phyloP scores from a whole-genome alignment of 2,888 invertebrate genomes.

The Hydrotaea diabolus region DNA sequence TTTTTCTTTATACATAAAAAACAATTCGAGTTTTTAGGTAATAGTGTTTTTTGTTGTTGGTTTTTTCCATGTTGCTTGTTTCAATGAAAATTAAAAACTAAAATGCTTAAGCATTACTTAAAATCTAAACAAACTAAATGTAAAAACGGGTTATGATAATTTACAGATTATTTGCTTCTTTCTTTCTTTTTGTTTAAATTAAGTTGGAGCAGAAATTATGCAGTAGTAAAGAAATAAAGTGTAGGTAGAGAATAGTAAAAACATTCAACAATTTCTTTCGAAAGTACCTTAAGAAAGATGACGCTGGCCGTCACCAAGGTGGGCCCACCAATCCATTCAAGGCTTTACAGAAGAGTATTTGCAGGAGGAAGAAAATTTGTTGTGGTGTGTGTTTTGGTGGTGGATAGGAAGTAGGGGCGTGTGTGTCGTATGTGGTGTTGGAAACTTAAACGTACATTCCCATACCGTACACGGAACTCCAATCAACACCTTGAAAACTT shows the following conservation, averaged over 20 bases:
- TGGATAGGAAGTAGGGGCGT: slow-evolving; percentile 1
- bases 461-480: slow-evolving; percentile 95
- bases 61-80: slow-evolving; percentile 39
- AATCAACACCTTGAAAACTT: slow-evolving; percentile 94
- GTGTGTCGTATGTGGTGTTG: neutral
- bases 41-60: slow-evolving; percentile 63
- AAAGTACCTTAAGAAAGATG: slow-evolving; percentile 26
- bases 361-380: slow-evolving; percentile 30
- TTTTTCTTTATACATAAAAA: slow-evolving; percentile 61
- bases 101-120: slow-evolving; percentile 59
- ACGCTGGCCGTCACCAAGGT: neutral
- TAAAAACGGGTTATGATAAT: slow-evolving; percentile 49
- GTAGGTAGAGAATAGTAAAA: slow-evolving; percentile 40
- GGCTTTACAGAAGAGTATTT: slow-evolving; percentile 47
- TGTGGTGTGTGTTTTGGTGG: neutral
- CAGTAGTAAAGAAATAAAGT: slow-evolving; percentile 20
- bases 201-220: slow-evolving; percentile 31
- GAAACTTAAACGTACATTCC: slow-evolving; percentile 89
- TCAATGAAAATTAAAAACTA: slow-evolving; percentile 53
- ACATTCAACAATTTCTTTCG: slow-evolving; percentile 51
- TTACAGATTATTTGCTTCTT: slow-evolving; percentile 46
- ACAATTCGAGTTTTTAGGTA: slow-evolving; percentile 65
- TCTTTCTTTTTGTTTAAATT: slow-evolving; percentile 11
- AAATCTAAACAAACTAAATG: slow-evolving; percentile 66
- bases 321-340: slow-evolving; percentile 15